These are phyloP conservation scores for Porites australiensis DNA, from an alignment of 64 coral and sea anemone genomes.

Conservation along the genomic window DNA sequence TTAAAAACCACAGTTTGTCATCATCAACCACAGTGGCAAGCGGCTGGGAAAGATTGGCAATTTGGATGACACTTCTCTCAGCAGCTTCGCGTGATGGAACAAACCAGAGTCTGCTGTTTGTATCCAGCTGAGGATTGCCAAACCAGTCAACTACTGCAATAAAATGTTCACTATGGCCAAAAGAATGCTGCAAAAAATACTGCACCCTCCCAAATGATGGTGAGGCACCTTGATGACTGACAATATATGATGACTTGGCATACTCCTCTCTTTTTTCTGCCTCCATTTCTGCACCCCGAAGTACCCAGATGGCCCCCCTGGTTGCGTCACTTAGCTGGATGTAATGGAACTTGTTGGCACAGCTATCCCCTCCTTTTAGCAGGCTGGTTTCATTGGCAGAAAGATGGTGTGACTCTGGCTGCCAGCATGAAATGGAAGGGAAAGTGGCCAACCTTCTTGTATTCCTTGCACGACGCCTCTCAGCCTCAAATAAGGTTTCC, in stretches of 20 bases:
- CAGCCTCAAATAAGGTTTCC: conserved; percentile 8
- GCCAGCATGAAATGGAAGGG: conserved; percentile 31
- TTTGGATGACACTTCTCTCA: conserved; percentile 14
- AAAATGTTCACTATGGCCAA: neutral
- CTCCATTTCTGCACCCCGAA: conserved; percentile 14
- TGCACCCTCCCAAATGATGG: conserved; percentile 29
- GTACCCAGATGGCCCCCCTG: conserved; percentile 24
- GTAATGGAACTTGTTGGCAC: conserved; percentile 17
- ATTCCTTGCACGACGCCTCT: conserved; percentile 2
- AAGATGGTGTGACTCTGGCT: conserved; percentile 17
- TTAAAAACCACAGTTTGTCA: conserved; percentile 36
- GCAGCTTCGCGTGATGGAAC: conserved; percentile 2
- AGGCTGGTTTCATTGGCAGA: neutral
- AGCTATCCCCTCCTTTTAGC: conserved; percentile 19
- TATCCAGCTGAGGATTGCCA: conserved; percentile 12
- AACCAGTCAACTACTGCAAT: conserved; percentile 13
- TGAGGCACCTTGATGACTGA: neutral
- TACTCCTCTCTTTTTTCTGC: conserved; percentile 22
- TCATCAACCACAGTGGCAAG: conserved; percentile 19
- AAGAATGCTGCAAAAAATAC: conserved; percentile 20
- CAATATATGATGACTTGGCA: conserved; percentile 19
- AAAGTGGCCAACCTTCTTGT: conserved; percentile 27
- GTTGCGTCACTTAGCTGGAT: neutral
- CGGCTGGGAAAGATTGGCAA: conserved; percentile 25
- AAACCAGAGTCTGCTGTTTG: conserved; percentile 22